Conservation (phyloP, 1,140 invertebrate genomes). For the Bombus waltoni region DNA sequence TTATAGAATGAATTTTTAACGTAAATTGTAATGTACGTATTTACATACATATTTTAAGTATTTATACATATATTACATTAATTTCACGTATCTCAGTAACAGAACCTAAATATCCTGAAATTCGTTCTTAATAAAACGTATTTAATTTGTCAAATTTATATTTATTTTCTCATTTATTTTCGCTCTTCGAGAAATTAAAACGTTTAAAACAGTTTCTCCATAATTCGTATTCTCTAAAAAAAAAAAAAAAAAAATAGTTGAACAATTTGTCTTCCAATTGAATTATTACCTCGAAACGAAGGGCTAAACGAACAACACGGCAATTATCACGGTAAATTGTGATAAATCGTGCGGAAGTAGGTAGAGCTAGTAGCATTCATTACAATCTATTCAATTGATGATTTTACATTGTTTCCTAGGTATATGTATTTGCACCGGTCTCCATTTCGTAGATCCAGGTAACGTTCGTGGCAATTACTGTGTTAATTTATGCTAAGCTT, state of each 20-base stretch:
- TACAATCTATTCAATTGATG: slow-evolving; percentile 5
- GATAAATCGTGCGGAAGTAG: not conserved
- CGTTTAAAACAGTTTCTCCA: too few relatives aligned
- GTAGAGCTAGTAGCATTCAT: not conserved
- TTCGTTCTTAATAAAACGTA: not conserved
- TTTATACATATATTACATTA: too few relatives aligned
- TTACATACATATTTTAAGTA: not conserved
- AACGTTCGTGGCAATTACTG: slow-evolving; percentile 3
- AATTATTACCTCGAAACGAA: not conserved
- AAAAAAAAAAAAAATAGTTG: not conserved
- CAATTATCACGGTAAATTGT: slow-evolving; percentile 16
- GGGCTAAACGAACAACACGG: not conserved
- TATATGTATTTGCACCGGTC: not conserved
- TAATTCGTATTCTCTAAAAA: too few relatives aligned
- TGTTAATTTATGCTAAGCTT: slow-evolving; percentile 21
- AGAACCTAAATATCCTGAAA: not conserved
- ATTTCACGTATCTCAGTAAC: not conserved
- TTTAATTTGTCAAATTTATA: not conserved
- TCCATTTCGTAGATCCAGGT: not conserved
- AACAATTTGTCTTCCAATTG: not conserved
- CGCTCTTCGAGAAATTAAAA: too few relatives aligned
- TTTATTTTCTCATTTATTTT: too few relatives aligned
- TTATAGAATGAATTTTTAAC: not conserved
- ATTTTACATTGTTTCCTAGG: slow-evolving; percentile 6
- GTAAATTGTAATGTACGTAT: not conserved